phyloP scores from a whole-genome alignment of 2,113 vertebrate species.

The Rhynchomys soricoides region DNA sequence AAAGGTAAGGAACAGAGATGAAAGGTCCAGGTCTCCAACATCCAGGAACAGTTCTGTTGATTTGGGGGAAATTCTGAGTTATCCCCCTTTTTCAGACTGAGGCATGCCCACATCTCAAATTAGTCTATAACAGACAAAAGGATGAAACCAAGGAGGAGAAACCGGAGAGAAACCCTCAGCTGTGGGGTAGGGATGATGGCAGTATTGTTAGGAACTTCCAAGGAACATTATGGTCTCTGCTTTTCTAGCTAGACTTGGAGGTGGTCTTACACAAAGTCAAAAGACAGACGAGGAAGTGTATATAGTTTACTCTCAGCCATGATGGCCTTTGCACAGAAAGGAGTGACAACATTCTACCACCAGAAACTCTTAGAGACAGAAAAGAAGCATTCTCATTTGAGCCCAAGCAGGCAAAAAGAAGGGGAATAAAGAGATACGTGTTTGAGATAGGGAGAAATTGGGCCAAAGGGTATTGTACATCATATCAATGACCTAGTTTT shows the following conservation, averaged over 20 bases:
- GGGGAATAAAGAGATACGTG: not conserved
- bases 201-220: not conserved
- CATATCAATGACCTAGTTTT: not conserved
- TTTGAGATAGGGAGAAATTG: not conserved
- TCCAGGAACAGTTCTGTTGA: not conserved
- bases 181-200: fast-evolving
- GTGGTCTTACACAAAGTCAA: not conserved
- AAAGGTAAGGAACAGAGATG: fast-evolving
- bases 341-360: not conserved
- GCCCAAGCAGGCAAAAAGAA: not conserved
- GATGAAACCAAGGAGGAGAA: not conserved
- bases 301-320: not conserved
- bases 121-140: not conserved
- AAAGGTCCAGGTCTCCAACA: not conserved
- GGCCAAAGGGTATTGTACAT: not conserved
- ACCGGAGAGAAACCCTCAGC: not conserved
- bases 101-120: not conserved
- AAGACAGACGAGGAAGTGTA: not conserved
- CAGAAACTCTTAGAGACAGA: not conserved
- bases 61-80: not conserved
- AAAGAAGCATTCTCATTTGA: not conserved
- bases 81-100: not conserved
- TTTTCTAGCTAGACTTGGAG: not conserved
- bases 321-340: not conserved
- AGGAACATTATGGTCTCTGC: not conserved